These are phyloP conservation scores for Tychaedon coryphoeus DNA, from an alignment of 2,113 vertebrate species.

Conservation along the genomic window DNA sequence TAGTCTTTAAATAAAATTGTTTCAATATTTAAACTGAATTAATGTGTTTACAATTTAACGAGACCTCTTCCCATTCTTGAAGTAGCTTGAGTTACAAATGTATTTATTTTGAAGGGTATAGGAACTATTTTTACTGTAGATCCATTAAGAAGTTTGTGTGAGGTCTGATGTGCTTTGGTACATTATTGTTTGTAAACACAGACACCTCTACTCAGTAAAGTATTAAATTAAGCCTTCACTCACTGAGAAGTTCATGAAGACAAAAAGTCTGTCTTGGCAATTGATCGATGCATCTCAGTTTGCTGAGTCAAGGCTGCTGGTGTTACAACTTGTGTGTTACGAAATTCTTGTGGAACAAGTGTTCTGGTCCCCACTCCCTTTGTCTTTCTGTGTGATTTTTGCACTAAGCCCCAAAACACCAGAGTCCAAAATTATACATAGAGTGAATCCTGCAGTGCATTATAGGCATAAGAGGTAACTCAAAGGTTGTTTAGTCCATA, in stretches of 20 bases:
- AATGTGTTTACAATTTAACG: background rate
- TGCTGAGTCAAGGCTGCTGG: background rate
- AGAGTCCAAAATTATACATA: background rate
- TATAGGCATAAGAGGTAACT: background rate
- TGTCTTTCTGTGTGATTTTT: background rate
- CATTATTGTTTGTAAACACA: background rate
- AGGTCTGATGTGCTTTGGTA: background rate
- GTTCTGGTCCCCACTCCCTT: background rate
- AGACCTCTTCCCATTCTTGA: background rate
- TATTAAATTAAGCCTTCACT: background rate
- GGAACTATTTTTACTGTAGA: background rate
- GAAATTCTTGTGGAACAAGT: background rate
- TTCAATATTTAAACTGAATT: background rate
- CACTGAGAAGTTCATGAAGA: background rate
- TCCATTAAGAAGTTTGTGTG: background rate
- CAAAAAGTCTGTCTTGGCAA: background rate
- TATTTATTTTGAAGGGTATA: background rate
- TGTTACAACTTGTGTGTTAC: fast-evolving
- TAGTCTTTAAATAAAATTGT: background rate
- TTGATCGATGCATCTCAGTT: background rate
- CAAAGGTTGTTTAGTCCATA: background rate
- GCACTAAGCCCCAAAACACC: background rate
- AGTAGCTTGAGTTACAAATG: background rate
- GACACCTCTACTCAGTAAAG: background rate
- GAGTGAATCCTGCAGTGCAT: background rate